These are phyloP conservation scores for Glossosoma conforme DNA, from an alignment of 1,140 invertebrate species.

Conservation along the genomic window DNA sequence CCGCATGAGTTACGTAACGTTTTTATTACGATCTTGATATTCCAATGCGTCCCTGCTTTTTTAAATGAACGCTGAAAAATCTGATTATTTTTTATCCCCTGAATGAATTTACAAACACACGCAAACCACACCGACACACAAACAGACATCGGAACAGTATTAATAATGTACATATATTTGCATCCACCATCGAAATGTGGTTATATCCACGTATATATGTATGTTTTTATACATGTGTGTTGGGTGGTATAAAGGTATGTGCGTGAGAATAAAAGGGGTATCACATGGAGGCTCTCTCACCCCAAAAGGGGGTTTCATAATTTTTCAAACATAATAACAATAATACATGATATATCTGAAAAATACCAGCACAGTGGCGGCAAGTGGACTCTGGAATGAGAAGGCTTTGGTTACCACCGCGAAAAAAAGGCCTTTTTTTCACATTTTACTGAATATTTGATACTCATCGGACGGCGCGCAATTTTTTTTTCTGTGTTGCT, in stretches of 20 bases:
- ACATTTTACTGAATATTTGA: too few relatives aligned
- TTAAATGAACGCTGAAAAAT: slow-evolving; percentile 32
- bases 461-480: too few relatives aligned
- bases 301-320: slow-evolving; percentile 26
- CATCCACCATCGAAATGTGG: too few relatives aligned
- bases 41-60: slow-evolving; percentile 20
- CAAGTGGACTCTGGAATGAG: too few relatives aligned
- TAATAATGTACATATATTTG: too few relatives aligned
- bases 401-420: background rate
- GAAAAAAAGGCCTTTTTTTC: slow-evolving; percentile 1
- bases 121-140: slow-evolving; percentile 1
- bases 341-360: slow-evolving; percentile 31
- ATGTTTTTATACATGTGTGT: background rate
- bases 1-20: too few relatives aligned
- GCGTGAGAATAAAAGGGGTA: too few relatives aligned
- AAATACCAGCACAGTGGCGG: slow-evolving; percentile 9
- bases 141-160: too few relatives aligned
- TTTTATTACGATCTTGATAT: too few relatives aligned
- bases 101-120: slow-evolving; percentile 26
- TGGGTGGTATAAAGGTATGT: slow-evolving; percentile 7
- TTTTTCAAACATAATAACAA: slow-evolving; percentile 33
- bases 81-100: slow-evolving; percentile 31
- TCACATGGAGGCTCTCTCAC: too few relatives aligned
- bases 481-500: too few relatives aligned
- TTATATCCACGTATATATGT: background rate